phyloP scores from a whole-genome alignment of 2,113 vertebrate genomes.

The Chaenocephalus aceratus region DNA sequence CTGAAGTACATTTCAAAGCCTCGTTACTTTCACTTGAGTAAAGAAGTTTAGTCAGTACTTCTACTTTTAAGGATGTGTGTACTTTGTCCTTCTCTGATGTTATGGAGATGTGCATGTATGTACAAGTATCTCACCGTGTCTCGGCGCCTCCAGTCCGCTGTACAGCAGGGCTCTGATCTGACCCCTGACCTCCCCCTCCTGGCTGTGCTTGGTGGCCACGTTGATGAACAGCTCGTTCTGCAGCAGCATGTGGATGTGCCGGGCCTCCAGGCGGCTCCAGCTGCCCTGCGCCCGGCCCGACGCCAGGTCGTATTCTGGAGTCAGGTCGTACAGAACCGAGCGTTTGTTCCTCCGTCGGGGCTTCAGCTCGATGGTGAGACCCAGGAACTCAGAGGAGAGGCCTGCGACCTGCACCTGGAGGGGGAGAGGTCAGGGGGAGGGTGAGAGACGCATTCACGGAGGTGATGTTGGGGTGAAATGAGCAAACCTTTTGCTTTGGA shows the following conservation, averaged over 20 bases:
- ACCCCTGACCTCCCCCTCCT: slow-evolving; percentile 92
- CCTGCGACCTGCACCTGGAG: slow-evolving; percentile 91
- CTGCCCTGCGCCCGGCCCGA: slow-evolving; percentile 83
- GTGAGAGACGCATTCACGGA: background rate
- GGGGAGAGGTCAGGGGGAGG: background rate
- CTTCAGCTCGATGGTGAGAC: slow-evolving; percentile 93
- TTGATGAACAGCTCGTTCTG: slow-evolving; percentile 98
- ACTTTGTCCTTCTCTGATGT: no score
- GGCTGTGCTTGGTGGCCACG: slow-evolving; percentile 90
- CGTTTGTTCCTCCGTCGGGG: slow-evolving; percentile 91
- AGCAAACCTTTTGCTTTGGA: no score
- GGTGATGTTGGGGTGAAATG: no score
- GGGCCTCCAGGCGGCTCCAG: slow-evolving; percentile 88
- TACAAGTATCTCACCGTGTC: slow-evolving; percentile 80
- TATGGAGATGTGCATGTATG: no score
- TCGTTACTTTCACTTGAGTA: no score
- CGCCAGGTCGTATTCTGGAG: slow-evolving; percentile 71
- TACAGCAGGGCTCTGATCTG: slow-evolving; percentile 91
- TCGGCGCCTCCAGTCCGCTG: slow-evolving; percentile 86
- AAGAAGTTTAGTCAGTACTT: no score
- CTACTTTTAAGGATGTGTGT: no score
- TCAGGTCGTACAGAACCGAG: slow-evolving; percentile 90
- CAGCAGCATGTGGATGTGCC: slow-evolving; percentile 95
- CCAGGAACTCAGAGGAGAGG: slow-evolving; percentile 85
- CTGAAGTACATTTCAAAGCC: no score